Base-by-base conservation (phyloP, 2,888 invertebrate species). In the Drosophila mimetica region DNA sequence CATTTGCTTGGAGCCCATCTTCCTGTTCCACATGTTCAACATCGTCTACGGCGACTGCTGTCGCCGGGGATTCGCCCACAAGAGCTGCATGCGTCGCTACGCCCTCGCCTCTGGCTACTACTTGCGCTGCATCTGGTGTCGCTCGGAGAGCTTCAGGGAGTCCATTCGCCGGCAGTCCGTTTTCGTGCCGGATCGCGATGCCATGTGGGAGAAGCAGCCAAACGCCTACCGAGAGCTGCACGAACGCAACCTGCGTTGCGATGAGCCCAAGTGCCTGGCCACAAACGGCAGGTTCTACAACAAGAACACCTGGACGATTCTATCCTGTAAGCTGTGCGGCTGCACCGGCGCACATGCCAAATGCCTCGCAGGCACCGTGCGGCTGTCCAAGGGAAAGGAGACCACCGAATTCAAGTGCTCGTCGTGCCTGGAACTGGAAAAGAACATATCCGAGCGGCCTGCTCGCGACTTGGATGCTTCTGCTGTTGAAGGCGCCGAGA, bases 181-280 rank as follows among this genome's bases (percentile, higher is more conserved):
- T 0, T 46, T 46, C 30, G 46, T 46, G 13, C 46, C 46, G 16
- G 46, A 46, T 30, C 46, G 46, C 30, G 46, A 46, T 46, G 46
- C 46, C 16, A 30, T 9, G 11, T 46, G 46, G 46, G 46, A 46
- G 4, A 30, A 18, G 16, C 30, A 46, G 18, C n/a, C 16, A 1
- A 30, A 30, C 30, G 46, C 46, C 11, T 46, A 46, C 13, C 11
- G 46, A 7, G 46, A 46, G 11, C 46, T 46, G 1, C 30, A 46
- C 7, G 46, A 46, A 4, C 28, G 30, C 16, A 46, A 7, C 7
- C 1, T 46, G 13, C 11, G 16, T 7, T 46, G 46, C 30, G 16
- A 30, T 18, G 8, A 16, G 44, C 1, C 4, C 9, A 14, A 25
- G 1, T 46, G 46, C 4, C 13, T 46, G 3, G 30, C 30, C 13